Evolutionary conservation across 1,140 invertebrate genomes (phyloP).

Genomic region (Drosophila kurseongensis): DNA sequence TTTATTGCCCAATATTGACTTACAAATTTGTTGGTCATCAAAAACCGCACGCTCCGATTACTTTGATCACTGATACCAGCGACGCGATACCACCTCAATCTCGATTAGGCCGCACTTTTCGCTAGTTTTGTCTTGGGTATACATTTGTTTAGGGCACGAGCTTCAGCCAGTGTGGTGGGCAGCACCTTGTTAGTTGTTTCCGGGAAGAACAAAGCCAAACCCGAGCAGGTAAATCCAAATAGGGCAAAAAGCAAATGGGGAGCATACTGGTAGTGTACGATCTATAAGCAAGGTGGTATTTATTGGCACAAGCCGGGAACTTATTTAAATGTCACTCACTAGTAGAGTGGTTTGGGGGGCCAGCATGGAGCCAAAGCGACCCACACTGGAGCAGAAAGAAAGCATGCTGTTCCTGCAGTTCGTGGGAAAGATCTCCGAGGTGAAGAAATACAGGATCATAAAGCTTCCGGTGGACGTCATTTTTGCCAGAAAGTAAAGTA

Average conservation of each 20-base stretch:
- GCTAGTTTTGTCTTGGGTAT: constrained; percentile 5
- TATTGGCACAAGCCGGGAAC: not conserved
- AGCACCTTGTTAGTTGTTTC: constrained; percentile 88
- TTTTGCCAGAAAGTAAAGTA: constrained; percentile 89
- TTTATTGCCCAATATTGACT: constrained; percentile 12
- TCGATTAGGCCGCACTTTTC: constrained; percentile 50
- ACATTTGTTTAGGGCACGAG: constrained; percentile 86
- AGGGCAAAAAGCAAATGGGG: constrained; percentile 88
- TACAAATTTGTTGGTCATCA: constrained; percentile 5
- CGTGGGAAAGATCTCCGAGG: constrained; percentile 90
- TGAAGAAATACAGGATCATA: constrained; percentile 89
- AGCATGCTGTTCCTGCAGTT: constrained; percentile 87
- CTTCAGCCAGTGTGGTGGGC: constrained; percentile 89
- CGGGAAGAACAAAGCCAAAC: constrained; percentile 87
- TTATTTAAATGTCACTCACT: constrained; percentile 78
- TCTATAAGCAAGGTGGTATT: constrained; percentile 68
- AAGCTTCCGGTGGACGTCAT: constrained; percentile 89
- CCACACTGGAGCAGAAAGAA: constrained; percentile 89
- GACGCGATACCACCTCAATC: not conserved
- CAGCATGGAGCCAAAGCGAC: constrained; percentile 89
- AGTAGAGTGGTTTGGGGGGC: constrained; percentile 90
- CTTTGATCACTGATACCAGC: not conserved
- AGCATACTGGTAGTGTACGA: constrained; percentile 85
- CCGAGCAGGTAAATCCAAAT: constrained; percentile 86
- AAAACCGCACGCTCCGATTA: constrained; percentile 1